These are phyloP conservation scores for Tuberolachnus salignus DNA, from an alignment of 2,888 invertebrate genomes.

Conservation along the genomic window DNA sequence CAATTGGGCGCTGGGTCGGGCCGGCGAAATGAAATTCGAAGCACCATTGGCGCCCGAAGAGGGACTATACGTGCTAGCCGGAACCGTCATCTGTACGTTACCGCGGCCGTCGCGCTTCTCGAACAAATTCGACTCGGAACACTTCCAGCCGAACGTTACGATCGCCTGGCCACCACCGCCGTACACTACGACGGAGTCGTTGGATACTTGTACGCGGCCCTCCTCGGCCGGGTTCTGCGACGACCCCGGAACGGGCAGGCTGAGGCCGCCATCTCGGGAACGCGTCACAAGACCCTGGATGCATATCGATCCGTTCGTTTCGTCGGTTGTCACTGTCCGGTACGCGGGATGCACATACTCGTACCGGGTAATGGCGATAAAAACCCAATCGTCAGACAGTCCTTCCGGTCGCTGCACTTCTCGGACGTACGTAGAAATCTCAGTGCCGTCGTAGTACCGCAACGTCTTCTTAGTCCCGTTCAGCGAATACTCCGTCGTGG, in stretches of 20 bases:
- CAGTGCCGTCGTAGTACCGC: slow-evolving; percentile 5
- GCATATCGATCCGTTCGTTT: background rate
- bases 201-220: background rate
- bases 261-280: background rate
- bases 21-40: background rate
- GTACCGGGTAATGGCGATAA: background rate
- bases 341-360: slow-evolving; percentile 4
- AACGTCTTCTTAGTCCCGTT: background rate
- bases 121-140: background rate
- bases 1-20: no score
- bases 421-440: background rate
- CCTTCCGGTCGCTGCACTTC: background rate
- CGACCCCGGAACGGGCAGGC: background rate
- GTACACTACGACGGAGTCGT: background rate
- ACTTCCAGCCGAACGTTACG: background rate
- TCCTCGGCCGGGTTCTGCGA: no score
- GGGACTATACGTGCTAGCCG: no score
- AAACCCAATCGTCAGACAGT: background rate
- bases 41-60: no score
- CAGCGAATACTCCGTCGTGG: background rate
- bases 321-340: background rate
- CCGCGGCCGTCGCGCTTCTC: background rate
- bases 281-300: background rate
- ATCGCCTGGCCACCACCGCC: background rate
- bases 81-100: no score